Base-by-base conservation (phyloP, 2,888 invertebrate genomes). In the Chrysomela aeneicollis region DNA sequence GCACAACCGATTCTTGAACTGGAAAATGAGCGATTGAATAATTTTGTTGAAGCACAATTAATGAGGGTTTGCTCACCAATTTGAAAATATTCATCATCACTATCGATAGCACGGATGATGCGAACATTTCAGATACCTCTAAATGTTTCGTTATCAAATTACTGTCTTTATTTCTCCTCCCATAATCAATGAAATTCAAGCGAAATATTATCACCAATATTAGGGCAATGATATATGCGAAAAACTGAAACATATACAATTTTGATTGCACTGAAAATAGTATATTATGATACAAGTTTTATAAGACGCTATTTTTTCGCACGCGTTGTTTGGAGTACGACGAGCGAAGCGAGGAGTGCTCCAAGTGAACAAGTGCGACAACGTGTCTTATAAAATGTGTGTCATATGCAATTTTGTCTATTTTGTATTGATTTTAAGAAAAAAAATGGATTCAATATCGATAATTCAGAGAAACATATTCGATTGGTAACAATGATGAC, bases 1-100 rank as follows among this genome's bases (percentile, higher is more conserved):
- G 1, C 81, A 77, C 6, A 82, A 59, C 57, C 64, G 70, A 37
- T 70, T 67, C 65, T 81, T 82, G 19, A 77, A 55, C 82, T 82
- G 64, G 63, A 78, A 77, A 59, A 15, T 35, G 2, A 2, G 26
- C 4, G n/a, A n/a, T n/a, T n/a, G n/a, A n/a, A n/a, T n/a, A n/a
- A n/a, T n/a, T n/a, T n/a, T n/a, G n/a, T n/a, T n/a, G n/a, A n/a
- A n/a, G n/a, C n/a, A n/a, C n/a, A n/a, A n/a, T n/a, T n/a, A n/a
- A n/a, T n/a, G n/a, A n/a, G 26, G 4, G 3, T 26, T 26, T 26
- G 3, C 26, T 37, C 30, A 63, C 58, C n/a, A 1, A 12, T 12
- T 60, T 42, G 50, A 64, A 46, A 8, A 64, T 22, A 4, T 12
- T 15, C 42, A 64, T 64, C 6, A 64, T 57, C 1, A 51, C 15